Base-by-base conservation (phyloP, 2,888 invertebrate species). In the Apamea sordens region DNA sequence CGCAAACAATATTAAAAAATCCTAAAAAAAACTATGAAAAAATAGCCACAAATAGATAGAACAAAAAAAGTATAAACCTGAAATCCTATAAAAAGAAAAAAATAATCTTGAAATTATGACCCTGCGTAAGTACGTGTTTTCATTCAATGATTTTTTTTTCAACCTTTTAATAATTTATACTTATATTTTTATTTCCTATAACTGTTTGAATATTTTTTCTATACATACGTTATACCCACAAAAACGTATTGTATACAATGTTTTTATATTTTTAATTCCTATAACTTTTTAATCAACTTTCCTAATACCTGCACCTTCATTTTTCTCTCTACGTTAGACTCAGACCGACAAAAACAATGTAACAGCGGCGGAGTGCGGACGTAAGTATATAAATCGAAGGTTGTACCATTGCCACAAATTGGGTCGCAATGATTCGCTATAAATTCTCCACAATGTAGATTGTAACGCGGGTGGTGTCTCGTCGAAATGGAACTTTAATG, bases 391-490 rank as follows among this genome's bases (percentile, higher is more conserved):
- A 28, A 83, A 83, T 78, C 71, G 67, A 72, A 84, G 71, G 41
- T 69, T 75, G 41, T 56, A 59, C 56, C 47, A 53, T 63, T 71
- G 65, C 53, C 50, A 56, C 36, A 64, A 80, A 84, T 84, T 84
- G 63, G 80, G 73, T 73, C 80, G 76, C 76, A 80, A 71, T 80
- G 76, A 84, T 84, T 83, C 63, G 70, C 76, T 73, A 68, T 56
- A 71, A 84, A 73, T 80, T 73, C 32, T 80, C 44, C 24, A 59
- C 50, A 64, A 44, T 56, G 44, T n/a, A 63, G 15, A 50, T 56
- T 44, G 73, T 67, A 50, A 28, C 24, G 41, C 32, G 65, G 28
- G 64, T 56, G 28, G 50, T 44, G 65, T 73, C 41, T n/a, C 7
- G 13, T 44, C 24, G 59, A 80, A 47, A 73, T 32, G 15, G 32